These are phyloP conservation scores for Zaprionus lineosus DNA, from an alignment of 2,888 invertebrate genomes.

Conservation along the genomic window DNA sequence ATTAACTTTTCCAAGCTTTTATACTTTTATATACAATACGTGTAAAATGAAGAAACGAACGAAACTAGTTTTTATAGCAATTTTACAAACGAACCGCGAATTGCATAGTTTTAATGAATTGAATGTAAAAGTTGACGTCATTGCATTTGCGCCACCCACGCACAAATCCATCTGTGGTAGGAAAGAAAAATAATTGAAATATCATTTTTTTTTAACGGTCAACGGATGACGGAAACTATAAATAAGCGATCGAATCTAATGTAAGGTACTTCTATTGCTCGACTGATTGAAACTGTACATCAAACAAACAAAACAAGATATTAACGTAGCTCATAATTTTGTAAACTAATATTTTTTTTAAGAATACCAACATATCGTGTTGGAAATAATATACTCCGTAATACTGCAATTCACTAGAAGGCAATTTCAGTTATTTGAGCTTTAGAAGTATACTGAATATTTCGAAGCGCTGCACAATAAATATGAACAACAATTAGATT, in stretches of 20 bases:
- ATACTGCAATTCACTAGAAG: conserved; percentile 28
- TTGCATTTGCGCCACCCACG: conserved; percentile 40
- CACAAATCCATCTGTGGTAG: conserved; percentile 54
- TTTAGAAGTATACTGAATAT: conserved; percentile 65
- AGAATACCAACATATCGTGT: conserved; percentile 35
- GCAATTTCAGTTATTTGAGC: conserved; percentile 81
- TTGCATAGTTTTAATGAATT: conserved; percentile 73
- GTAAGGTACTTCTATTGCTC: conserved; percentile 79
- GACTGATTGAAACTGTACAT: conserved; percentile 80
- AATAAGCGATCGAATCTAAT: conserved; percentile 48
- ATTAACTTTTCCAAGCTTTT: conserved; percentile 71
- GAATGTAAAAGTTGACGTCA: conserved; percentile 58
- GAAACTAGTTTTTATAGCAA: conserved; percentile 80
- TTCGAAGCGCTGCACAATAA: conserved; percentile 56
- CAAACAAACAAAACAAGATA: conserved; percentile 29
- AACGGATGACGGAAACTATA: conserved; percentile 62
- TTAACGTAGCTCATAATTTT: conserved; percentile 55
- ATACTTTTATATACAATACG: conserved; percentile 75
- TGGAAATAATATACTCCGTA: conserved; percentile 29
- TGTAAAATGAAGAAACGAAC: conserved; percentile 74
- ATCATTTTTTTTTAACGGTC: conserved; percentile 63
- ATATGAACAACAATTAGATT: conserved; percentile 76
- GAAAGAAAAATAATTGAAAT: conserved; percentile 53
- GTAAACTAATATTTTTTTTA: conserved; percentile 64
- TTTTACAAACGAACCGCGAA: conserved; percentile 69